These are phyloP conservation scores for Drymodes brunneopygia DNA, from an alignment of 2,113 vertebrate genomes.

Conservation along the genomic window DNA sequence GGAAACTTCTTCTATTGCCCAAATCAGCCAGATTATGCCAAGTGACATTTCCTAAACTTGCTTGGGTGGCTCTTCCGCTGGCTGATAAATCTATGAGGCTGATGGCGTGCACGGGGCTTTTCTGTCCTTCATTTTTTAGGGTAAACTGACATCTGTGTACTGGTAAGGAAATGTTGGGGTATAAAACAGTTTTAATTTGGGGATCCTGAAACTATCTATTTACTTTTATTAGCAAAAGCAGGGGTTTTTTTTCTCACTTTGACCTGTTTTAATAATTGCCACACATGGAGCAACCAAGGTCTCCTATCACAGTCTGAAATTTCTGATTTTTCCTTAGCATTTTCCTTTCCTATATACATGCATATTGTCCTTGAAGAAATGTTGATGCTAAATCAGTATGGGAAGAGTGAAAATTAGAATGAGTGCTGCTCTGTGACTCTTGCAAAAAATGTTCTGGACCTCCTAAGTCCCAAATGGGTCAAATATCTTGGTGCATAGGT, in stretches of 20 bases:
- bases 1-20: not conserved
- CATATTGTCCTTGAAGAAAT: not conserved
- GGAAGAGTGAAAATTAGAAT: not conserved
- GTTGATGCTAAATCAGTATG: not conserved
- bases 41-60: not conserved
- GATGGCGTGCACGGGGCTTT: accelerated
- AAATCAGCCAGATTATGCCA: not conserved
- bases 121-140: not conserved
- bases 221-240: not conserved
- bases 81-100: not conserved
- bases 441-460: not conserved
- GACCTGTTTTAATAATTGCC: not conserved
- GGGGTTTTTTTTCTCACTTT: not conserved
- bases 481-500: not conserved
- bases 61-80: not conserved
- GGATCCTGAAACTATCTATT: not conserved
- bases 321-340: not conserved
- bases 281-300: not conserved
- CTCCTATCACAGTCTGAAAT: not conserved
- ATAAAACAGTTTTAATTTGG: not conserved
- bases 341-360: not conserved
- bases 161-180: not conserved
- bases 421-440: accelerated
- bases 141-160: not conserved
- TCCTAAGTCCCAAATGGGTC: not conserved